Conservation (phyloP, 2,113 vertebrate genomes). For the Nestor notabilis region DNA sequence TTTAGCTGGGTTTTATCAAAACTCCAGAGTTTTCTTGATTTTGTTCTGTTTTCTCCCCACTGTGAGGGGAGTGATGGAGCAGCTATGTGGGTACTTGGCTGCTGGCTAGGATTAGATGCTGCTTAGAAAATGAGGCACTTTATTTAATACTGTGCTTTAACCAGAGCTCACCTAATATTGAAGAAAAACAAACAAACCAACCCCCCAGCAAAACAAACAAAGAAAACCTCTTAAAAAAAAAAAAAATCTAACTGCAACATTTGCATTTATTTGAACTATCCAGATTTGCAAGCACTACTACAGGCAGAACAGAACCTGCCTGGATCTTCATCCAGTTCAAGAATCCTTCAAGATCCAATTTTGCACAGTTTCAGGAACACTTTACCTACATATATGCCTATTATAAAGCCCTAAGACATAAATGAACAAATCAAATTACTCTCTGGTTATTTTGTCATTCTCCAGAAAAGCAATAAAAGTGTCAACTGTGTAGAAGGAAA, state of each 20-base stretch:
- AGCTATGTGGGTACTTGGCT: not conserved
- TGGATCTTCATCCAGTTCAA: not conserved
- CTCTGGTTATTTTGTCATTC: not conserved
- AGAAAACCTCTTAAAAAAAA: not conserved
- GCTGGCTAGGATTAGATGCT: not conserved
- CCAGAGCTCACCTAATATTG: not conserved
- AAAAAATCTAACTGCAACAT: not conserved
- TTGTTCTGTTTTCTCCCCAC: not conserved
- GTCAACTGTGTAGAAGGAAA: not conserved
- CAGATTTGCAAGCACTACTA: not conserved
- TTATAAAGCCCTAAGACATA: not conserved
- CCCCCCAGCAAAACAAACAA: not conserved
- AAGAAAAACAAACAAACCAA: not conserved
- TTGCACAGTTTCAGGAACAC: not conserved
- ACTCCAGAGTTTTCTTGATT: not conserved
- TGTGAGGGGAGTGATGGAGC: not conserved
- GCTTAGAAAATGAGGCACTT: not conserved
- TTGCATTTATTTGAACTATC: not conserved
- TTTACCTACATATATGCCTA: not conserved
- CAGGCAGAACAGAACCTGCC: not conserved
- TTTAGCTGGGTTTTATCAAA: not conserved
- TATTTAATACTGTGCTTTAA: not conserved
- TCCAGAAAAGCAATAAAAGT: not conserved
- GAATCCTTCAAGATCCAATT: not conserved
- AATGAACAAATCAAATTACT: not conserved